Conservation (phyloP, 2,888 invertebrate genomes). For the Miltochrista miniata region DNA sequence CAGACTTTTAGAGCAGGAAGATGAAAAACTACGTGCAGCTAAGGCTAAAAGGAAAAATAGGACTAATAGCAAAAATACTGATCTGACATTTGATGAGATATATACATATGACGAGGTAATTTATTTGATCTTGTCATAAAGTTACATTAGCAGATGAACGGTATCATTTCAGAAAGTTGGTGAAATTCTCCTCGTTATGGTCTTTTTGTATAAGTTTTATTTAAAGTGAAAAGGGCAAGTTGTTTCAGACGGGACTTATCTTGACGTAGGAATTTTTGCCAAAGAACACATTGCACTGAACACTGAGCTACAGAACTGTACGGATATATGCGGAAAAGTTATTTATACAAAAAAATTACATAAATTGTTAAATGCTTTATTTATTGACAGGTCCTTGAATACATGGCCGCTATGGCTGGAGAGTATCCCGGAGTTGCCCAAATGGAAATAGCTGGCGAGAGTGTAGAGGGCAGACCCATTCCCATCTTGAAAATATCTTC, state of each 20-base stretch:
- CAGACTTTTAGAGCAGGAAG: constrained; percentile 55
- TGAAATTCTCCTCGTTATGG: too few species aligned
- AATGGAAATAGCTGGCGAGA: constrained; percentile 73
- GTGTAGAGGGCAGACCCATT: constrained; percentile 82
- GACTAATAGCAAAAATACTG: neutral
- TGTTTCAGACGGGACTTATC: too few species aligned
- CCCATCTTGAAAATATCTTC: constrained; percentile 84
- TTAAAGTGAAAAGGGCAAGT: too few species aligned
- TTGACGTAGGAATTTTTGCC: too few species aligned
- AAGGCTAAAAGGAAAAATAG: too few species aligned
- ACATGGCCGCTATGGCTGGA: constrained; percentile 56
- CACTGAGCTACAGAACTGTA: too few species aligned
- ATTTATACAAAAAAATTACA: too few species aligned
- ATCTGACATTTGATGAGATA: neutral
- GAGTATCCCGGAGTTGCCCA: constrained; percentile 53
- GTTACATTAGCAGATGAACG: too few species aligned
- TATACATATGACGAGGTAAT: constrained; percentile 57
- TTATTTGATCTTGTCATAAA: constrained; percentile 14
- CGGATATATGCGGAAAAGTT: too few species aligned
- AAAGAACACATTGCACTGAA: too few species aligned
- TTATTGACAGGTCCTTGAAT: constrained; percentile 54
- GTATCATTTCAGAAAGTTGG: too few species aligned
- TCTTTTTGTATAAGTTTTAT: too few species aligned
- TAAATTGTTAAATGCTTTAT: neutral
- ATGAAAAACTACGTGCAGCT: constrained; percentile 35